Evolutionary conservation across 2,113 vertebrate species (phyloP).

Genomic region (Toxotes jaculatrix): DNA sequence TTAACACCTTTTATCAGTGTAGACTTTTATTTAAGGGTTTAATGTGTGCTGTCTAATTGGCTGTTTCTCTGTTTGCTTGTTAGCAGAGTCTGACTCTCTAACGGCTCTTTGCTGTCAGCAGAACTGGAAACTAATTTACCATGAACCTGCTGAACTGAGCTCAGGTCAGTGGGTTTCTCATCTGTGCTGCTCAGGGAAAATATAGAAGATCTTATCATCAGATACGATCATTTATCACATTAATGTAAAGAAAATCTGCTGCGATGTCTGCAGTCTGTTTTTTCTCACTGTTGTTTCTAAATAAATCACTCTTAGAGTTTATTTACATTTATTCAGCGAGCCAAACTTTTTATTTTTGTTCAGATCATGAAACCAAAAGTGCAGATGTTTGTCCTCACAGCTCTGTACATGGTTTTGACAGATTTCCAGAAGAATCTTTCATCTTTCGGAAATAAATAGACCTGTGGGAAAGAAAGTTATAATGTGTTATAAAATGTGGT

Average conservation of each 20-base stretch:
- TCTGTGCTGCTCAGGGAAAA: neutral
- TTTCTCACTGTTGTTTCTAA: neutral
- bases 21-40: neutral
- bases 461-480: too few species aligned
- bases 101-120: slow-evolving; percentile 23
- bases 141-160: neutral
- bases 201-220: neutral
- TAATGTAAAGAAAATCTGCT: neutral
- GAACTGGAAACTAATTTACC: slow-evolving; percentile 19
- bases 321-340: too few species aligned
- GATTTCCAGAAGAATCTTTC: too few species aligned
- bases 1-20: neutral
- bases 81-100: neutral
- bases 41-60: neutral
- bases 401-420: too few species aligned
- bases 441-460: too few species aligned
- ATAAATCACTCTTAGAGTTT: neutral
- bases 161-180: neutral
- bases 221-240: slow-evolving; percentile 3
- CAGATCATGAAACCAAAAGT: too few species aligned
- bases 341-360: too few species aligned
- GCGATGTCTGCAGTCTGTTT: neutral
- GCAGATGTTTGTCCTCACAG: too few species aligned
- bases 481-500: too few species aligned
- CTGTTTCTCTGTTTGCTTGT: slow-evolving; percentile 4